Base-by-base conservation (phyloP, 2,888 invertebrate species). In the Argyresthia goedartella region DNA sequence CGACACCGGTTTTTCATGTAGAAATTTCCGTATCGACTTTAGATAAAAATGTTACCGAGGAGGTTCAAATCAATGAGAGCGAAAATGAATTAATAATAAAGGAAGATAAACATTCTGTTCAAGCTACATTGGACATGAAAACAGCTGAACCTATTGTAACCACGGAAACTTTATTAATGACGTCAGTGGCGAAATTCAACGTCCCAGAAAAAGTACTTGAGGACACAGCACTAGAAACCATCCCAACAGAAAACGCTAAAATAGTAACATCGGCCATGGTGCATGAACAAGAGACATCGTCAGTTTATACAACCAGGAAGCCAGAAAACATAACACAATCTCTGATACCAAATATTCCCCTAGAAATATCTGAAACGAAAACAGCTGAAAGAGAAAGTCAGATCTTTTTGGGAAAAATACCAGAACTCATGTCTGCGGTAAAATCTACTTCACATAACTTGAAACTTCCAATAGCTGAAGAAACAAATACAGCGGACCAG, bases 201-300 rank as follows among this genome's bases (percentile, higher is more conserved):
- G 66, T 79, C 54, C 76, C 82, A 4, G 89, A 91, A 62, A 87
- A 86, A 54, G 85, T 88, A 35, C 50, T 51, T 2, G 64, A 67
- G 50, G 79, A 76, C 58, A 64, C 60, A 34, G 85, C 84, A 44
- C 73, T 64, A 8, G 65, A 88, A 53, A 76, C 81, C 34, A 62
- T 92, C 16, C 85, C 91, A 63, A 89, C 91, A 7, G 80, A 88
- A 16, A 90, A 89, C 69, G 91, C 92, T 1, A 91, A 90, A 66
- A 86, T 91, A 62, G 70, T 93, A 36, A 87, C 89, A 9, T 82
- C 89, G 60, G 88, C 90, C 3, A 62, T 89, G 15, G 67, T 89
- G 13, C 91, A 92, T 56, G 94, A 95, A 61, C 89, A 89, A 60
- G 94, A 94, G 76, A 73, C 56, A n/a, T 51, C 56, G 2, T 65